Evolutionary conservation across 2,113 vertebrate species (phyloP).

Genomic region (Misgurnus anguillicaudatus): DNA sequence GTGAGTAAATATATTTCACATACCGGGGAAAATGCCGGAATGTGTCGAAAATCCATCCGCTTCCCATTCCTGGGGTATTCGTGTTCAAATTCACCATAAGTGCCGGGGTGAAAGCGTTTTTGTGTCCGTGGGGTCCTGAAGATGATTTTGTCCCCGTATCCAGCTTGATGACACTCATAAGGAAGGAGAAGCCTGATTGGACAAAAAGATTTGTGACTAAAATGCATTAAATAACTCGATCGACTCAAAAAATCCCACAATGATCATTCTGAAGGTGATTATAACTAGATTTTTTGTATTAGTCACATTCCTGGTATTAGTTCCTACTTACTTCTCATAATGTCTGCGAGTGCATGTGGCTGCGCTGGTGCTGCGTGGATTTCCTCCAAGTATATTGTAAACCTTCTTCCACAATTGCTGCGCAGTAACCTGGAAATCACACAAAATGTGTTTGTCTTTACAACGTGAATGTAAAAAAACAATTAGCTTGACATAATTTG

Average conservation of each 20-base stretch:
- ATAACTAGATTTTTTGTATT: background rate
- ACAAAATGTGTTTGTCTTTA: background rate
- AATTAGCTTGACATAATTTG: background rate
- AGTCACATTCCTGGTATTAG: no score
- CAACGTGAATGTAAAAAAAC: background rate
- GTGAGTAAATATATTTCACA: background rate
- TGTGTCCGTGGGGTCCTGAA: slow-evolving; percentile 49
- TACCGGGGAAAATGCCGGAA: slow-evolving; percentile 59
- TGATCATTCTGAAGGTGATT: background rate
- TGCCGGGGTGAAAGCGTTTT: slow-evolving; percentile 53
- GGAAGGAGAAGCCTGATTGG: slow-evolving; percentile 70
- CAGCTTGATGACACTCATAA: slow-evolving; percentile 71
- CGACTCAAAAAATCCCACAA: background rate
- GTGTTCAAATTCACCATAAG: slow-evolving; percentile 40
- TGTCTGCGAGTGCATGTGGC: slow-evolving; percentile 81
- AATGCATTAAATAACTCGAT: background rate
- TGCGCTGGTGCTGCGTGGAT: slow-evolving; percentile 79
- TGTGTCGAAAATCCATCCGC: slow-evolving; percentile 43
- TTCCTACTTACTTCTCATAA: slow-evolving; percentile 75
- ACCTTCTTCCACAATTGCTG: slow-evolving; percentile 81
- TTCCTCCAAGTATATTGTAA: slow-evolving; percentile 78
- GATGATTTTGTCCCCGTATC: slow-evolving; percentile 58
- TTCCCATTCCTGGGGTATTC: slow-evolving; percentile 56
- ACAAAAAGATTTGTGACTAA: background rate
- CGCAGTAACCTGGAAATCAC: slow-evolving; percentile 71